Conservation (phyloP, 1,140 invertebrate species). For the Drosophila pseudoobscura region DNA sequence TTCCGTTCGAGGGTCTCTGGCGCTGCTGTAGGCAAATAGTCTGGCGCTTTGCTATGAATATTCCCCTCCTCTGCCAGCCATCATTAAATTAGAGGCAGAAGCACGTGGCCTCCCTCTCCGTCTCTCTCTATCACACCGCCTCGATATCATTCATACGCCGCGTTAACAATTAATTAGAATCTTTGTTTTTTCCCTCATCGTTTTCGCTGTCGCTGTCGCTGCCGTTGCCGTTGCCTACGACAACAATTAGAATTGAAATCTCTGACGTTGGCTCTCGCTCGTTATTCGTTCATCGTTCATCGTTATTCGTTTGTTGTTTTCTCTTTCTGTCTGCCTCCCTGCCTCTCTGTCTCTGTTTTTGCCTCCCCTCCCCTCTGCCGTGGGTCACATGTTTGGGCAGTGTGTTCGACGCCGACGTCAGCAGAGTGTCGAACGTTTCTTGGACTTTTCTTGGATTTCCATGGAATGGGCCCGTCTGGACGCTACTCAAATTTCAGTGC, state of each 20-base stretch:
- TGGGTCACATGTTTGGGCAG: constrained; percentile 55
- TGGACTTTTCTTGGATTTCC: constrained; percentile 1
- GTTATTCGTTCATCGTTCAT: background rate
- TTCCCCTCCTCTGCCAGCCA: too few relatives aligned
- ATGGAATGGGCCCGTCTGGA: background rate
- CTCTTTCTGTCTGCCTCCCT: background rate
- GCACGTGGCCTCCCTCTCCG: constrained; percentile 49
- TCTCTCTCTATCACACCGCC: background rate
- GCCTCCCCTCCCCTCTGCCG: too few relatives aligned
- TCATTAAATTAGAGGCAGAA: background rate
- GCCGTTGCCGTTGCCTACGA: constrained; percentile 64
- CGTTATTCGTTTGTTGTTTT: constrained; percentile 19
- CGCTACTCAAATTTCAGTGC: constrained; percentile 39
- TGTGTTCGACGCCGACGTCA: constrained; percentile 30
- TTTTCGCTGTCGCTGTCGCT: constrained; percentile 30
- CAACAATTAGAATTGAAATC: constrained; percentile 57
- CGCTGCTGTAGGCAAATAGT: constrained; percentile 59
- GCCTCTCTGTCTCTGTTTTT: constrained; percentile 2
- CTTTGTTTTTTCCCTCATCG: constrained; percentile 7
- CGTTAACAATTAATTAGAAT: constrained; percentile 66
- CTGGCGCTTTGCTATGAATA: constrained; percentile 24
- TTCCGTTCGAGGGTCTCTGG: constrained; percentile 1
- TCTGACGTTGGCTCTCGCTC: background rate
- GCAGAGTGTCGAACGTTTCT: constrained; percentile 15
- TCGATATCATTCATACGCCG: constrained; percentile 23